Conservation (phyloP, 2,888 invertebrate species). For the Polietes domitor region DNA sequence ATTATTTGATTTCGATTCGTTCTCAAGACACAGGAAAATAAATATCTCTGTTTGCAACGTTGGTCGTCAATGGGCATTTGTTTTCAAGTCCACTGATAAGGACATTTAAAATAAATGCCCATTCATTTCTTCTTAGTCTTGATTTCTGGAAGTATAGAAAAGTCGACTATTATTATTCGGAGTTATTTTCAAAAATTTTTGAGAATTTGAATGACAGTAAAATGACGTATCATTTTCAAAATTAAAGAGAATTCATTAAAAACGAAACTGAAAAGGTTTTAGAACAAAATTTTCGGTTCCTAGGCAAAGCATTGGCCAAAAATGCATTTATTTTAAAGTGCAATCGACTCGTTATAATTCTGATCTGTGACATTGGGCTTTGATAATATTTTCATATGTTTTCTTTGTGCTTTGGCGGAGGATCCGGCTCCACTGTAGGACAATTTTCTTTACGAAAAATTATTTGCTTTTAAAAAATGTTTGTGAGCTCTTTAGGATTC, state of each 20-base stretch:
- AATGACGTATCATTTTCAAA: background rate
- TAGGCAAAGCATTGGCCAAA: background rate
- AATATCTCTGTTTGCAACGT: too few relatives aligned
- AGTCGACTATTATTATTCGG: too few relatives aligned
- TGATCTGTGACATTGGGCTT: background rate
- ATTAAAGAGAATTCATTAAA: background rate
- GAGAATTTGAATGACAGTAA: too few relatives aligned
- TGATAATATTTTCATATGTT: background rate
- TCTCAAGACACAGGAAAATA: too few relatives aligned
- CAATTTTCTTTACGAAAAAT: background rate
- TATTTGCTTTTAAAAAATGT: background rate
- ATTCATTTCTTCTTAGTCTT: too few relatives aligned
- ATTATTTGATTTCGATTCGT: too few relatives aligned
- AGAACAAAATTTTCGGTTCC: background rate
- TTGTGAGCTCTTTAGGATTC: constrained; percentile 42
- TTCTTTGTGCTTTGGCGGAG: constrained; percentile 42
- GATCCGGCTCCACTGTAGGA: constrained; percentile 47
- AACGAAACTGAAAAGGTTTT: background rate
- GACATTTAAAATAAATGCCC: too few relatives aligned
- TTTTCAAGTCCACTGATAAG: too few relatives aligned
- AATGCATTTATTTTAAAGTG: background rate
- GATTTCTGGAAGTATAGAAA: too few relatives aligned
- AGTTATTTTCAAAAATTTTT: too few relatives aligned
- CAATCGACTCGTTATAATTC: background rate
- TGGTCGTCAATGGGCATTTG: too few relatives aligned